Conservation (phyloP, 2,888 invertebrate species). For the Agrypnus murinus region DNA sequence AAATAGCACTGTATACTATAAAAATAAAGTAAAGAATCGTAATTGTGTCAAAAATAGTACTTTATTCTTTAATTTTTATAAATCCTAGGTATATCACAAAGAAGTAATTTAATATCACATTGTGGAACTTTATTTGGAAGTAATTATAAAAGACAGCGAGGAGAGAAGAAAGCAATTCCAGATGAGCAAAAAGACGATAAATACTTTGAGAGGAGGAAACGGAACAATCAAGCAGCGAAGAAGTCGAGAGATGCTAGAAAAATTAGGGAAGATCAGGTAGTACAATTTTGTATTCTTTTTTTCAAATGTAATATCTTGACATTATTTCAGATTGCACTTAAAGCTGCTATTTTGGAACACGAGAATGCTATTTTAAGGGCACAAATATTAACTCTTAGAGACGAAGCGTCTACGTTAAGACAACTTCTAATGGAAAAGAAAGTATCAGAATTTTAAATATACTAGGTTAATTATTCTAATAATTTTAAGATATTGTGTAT, state of each 20-base stretch:
- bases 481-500: no score
- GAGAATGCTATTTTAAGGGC: slow-evolving; percentile 91
- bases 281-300: no score
- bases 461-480: no score
- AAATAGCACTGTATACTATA: no score
- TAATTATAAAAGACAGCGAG: slow-evolving; percentile 76
- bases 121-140: slow-evolving; percentile 45
- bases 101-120: slow-evolving; percentile 38
- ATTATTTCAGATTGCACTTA: slow-evolving; percentile 81
- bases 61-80: no score
- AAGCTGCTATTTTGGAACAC: slow-evolving; percentile 89
- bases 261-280: slow-evolving; percentile 88
- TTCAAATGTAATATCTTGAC: no score
- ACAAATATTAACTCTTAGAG: slow-evolving; percentile 85
- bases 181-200: slow-evolving; percentile 91
- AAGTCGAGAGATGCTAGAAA: slow-evolving; percentile 92
- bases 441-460: slow-evolving; percentile 60
- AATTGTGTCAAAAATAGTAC: no score
- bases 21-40: no score
- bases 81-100: slow-evolving; percentile 14
- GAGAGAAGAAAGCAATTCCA: slow-evolving; percentile 91
- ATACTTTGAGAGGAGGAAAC: slow-evolving; percentile 89
- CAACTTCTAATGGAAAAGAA: slow-evolving; percentile 76
- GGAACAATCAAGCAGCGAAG: slow-evolving; percentile 94
- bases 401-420: slow-evolving; percentile 83